Base-by-base conservation (phyloP, 2,113 vertebrate genomes). In the Tiliqua scincoides region DNA sequence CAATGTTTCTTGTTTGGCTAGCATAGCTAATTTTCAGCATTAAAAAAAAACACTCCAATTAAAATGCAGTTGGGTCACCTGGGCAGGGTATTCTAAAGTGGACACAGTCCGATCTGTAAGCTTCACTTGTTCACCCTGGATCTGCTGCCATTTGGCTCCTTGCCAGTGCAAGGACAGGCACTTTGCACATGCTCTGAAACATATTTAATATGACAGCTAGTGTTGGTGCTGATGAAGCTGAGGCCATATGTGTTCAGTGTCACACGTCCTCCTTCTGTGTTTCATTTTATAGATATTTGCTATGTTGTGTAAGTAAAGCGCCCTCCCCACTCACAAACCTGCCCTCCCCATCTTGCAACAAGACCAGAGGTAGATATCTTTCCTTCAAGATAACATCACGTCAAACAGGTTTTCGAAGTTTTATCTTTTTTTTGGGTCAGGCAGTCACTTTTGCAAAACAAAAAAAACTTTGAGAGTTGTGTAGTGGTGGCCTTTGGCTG, bases 401-500 rank as follows among this genome's bases (percentile, higher is more conserved):
- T 62, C 87, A 25, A 82, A 74, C 75, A 6, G 77, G 68, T 84
- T 85, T 30, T 82, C 78, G 76, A 17, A 6, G 85, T 85, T 84
- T 62, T 30, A 14, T 35, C 35, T 1, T 0, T 23, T 79, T 52
- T 32, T 52, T 43, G 5, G 37, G 20, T 4, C 23, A 74, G 43
- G 73, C 57, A 86, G 35, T 61, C 93, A 54, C 85, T 90, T 93
- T 89, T 70, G 65, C 81, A 88, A 85, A 89, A 6, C 52, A 54
- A 54, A 54, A 12, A 12, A 48, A 48, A 8, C 43, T 48, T 48
- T 48, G 43, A 48, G 43, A 48, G 43, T 48, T 48, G n/a, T n/a
- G n/a, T n/a, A n/a, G n/a, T n/a, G 43, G 43, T 48, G 43, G 8
- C 43, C 43, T 48, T 48, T 48, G 43, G 43, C 43, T 48, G 43